Evolutionary conservation across 1,140 invertebrate species (phyloP), one percentile per base, ranked within the genome.

Genomic region (Schlechtendalia chinensis): DNA sequence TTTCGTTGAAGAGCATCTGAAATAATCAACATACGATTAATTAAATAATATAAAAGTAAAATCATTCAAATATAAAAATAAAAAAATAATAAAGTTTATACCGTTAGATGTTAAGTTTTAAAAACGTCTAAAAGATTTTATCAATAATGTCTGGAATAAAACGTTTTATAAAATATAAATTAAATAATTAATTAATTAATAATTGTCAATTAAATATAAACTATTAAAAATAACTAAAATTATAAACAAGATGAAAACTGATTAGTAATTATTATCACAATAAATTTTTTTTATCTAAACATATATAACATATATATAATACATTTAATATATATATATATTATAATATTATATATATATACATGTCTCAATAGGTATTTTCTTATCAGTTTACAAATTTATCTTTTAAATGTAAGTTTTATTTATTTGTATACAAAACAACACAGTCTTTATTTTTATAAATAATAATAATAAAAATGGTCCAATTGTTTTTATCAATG

Each of bases 1-100:
- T 95, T 56, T 91, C 89, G 29, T 91, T 91, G 83, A 94, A 94
- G 67, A 94, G 85, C 22, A 91, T 89, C 89, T 94, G 86, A 75
- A 88, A 87, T 82, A 83, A 56, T 82, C 82, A 81, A n/a, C 53
- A 56, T 54, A 12, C 22, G 8, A 32, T 65, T 47, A 16, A 17
- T 79, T 56, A 72, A 29, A 72, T 45, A 12, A 47, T 29, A 29
- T 1, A 29, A 61, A 8, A n/a, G n/a, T n/a, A n/a, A n/a, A n/a
- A n/a, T 50, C 11, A 50, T 50, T 12, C 12, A 12, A 14, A 50
- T 12, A 50, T 50, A 8, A 14, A 50, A 8, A 50, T 6, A 1
- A 50, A 50, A 50, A 6, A 50, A 8, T 50, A 50, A 50, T 10
- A 12, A 5, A 50, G 47, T 50, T 10, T 50, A 45, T 45, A 45